Conservation (phyloP, 2,888 invertebrate species). For the Lithophane socia region DNA sequence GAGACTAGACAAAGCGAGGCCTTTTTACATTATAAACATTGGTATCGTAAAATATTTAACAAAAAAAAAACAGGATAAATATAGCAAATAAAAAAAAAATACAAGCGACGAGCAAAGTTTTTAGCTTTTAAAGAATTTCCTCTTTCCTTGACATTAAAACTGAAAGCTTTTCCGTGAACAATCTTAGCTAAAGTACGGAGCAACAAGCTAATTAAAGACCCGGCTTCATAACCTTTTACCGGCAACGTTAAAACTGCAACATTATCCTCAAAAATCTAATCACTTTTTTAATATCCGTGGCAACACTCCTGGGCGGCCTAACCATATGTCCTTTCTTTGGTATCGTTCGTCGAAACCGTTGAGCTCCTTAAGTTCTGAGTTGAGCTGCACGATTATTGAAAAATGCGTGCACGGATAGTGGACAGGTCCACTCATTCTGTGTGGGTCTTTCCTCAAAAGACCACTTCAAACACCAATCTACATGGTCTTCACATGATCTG, state of each 20-base stretch:
- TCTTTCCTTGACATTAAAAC: slow-evolving; percentile 30
- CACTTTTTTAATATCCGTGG: slow-evolving; percentile 47
- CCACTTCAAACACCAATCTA: no score
- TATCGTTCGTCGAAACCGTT: no score
- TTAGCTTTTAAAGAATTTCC: slow-evolving; percentile 9
- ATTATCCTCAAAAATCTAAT: slow-evolving; percentile 36
- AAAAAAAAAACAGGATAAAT: neutral
- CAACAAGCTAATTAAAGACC: slow-evolving; percentile 36
- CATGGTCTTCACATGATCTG: no score
- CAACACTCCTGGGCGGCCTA: neutral
- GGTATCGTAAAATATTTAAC: neutral
- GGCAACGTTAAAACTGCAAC: slow-evolving; percentile 9
- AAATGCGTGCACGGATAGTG: no score
- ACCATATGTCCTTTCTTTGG: no score
- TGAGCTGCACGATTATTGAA: no score
- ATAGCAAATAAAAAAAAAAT: neutral
- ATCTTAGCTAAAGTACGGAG: slow-evolving; percentile 38
- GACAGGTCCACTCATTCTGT: no score
- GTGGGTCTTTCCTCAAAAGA: no score
- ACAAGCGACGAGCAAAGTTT: slow-evolving; percentile 1
- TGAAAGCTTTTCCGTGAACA: slow-evolving; percentile 23
- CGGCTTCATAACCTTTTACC: slow-evolving; percentile 11
- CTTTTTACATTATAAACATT: neutral
- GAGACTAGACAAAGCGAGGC: slow-evolving; percentile 9
- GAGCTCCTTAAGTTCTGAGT: no score